Base-by-base conservation (phyloP, 2,113 vertebrate genomes). In the Centropus bengalensis region DNA sequence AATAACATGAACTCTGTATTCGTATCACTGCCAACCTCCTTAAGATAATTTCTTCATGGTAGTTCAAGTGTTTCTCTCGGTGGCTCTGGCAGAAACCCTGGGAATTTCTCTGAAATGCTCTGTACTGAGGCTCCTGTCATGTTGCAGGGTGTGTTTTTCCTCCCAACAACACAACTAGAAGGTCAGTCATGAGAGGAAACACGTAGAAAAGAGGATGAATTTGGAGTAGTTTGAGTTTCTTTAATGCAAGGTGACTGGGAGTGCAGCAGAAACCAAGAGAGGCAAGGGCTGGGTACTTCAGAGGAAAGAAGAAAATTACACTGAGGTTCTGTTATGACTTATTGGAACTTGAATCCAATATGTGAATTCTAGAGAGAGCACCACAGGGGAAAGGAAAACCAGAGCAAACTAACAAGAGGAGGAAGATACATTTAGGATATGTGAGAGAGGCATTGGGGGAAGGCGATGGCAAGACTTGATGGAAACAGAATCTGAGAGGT, bases 381-480 rank as follows among this genome's bases (percentile, higher is more conserved):
- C 6, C 6, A 13, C 4, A 38, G 63, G 8, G 74, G 62, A 63
- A 73, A 89, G 18, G 20, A 19, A 86, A 86, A 42, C 10, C 19
- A 67, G 14, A 68, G 15, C 38, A 70, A 87, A 82, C 14, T 44
- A 82, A 84, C 1, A 86, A 42, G 82, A 66, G 40, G 12, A 84
- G 27, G 13, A 42, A 64, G 52, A 64, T 79, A 15, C 5, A 22
- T 32, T 56, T 60, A 16, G 19, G 44, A 95, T 17, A 56, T 1
- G 1, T 67, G 26, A 24, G 27, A 81, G n/a, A 47, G 21, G 49
- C 40, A 33, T 0, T 23, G 28, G 2, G 3, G 28, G 6, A 28
- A 69, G 49, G 17, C 27, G 26, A 81, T 91, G 87, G 11, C 4
- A 62, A 24, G 8, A 15, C 36, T 36, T 8, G 33, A 75, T 79